Conservation (phyloP, 2,113 vertebrate genomes). For the Anser cygnoides region DNA sequence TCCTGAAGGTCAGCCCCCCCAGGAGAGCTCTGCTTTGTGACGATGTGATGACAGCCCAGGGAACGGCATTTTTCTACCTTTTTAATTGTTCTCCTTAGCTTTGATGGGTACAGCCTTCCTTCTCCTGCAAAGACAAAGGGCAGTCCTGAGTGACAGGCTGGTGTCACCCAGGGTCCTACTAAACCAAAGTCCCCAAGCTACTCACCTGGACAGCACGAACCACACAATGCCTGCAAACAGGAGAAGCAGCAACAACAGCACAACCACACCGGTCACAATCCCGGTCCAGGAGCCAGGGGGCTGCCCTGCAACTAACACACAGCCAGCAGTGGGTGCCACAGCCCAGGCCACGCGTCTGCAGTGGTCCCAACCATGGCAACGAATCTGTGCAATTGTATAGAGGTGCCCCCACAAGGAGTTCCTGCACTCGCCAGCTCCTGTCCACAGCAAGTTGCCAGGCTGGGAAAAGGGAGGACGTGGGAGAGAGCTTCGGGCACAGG, state of each 20-base stretch:
- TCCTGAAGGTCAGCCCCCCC: not conserved
- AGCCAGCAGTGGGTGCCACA: not conserved
- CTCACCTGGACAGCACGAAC: not conserved
- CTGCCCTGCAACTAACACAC: not conserved
- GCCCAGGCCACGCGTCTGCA: accelerated
- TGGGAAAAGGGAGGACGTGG: not conserved
- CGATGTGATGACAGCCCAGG: not conserved
- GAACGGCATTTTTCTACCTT: not conserved
- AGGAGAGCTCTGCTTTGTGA: not conserved
- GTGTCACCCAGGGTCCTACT: accelerated
- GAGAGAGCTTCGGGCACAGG: not conserved
- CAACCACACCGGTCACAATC: not conserved
- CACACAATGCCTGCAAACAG: not conserved
- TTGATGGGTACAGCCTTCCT: not conserved
- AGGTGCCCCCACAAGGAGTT: accelerated
- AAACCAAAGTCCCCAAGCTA: not conserved
- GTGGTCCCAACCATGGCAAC: accelerated
- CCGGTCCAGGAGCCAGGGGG: accelerated
- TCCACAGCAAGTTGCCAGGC: accelerated
- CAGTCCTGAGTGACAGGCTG: not conserved
- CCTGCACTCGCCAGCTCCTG: accelerated
- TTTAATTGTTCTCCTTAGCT: not conserved
- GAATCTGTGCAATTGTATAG: accelerated
- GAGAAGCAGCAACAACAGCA: not conserved
- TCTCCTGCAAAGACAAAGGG: conserved; percentile 22